Evolutionary conservation across 2,113 vertebrate genomes (phyloP), one percentile per base, ranked within the genome.

Genomic region (Pardalotus punctatus): DNA sequence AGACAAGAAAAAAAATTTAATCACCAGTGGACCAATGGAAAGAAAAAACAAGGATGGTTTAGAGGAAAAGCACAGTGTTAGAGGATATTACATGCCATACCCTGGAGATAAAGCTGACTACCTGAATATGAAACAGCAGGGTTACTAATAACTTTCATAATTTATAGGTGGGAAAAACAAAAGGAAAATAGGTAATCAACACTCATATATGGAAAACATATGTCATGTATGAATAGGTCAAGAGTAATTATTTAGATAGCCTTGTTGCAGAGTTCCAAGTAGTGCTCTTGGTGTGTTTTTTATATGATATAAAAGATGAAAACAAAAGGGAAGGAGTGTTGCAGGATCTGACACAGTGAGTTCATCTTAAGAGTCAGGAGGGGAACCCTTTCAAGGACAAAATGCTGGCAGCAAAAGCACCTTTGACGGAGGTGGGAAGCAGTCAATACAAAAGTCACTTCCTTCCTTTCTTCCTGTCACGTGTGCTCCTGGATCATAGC

Each of bases 381-480:
- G 9, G 28, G 18, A 40, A 5, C 27, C 6, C 47, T 56, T 51
- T 71, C 42, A 51, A 78, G 60, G 43, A 45, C 54, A 80, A 87
- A 72, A 58, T 10, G 29, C 31, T 90, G 92, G 67, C 90, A 80
- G 40, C 15, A 88, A 65, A 86, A 86, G 35, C 38, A 69, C 51
- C 51, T 85, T 82, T 86, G 66, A 7, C 67, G 53, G 80, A 84
- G n/a, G 35, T 60, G 70, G 77, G 36, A 64, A 94, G 65, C 29
- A 12, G n/a, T 29, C 69, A 78, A 24, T 53, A 81, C 53, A 79
- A 88, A 92, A 67, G 67, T 85, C 78, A 16, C 57, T 94, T 96
- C 94, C 95, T 95, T 96, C 89, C 92, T 91, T 85, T 88, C 58
- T 95, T 95, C 84, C 94, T 2, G 51, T 84, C 86, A 86, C 12